A percentile compares a stretch with the other conserved stretches of the same genome.
These are phyloP conservation scores for Dicrurus megarhynchus DNA, from an alignment of 2,113 vertebrate species.

Conservation along the genomic window DNA sequence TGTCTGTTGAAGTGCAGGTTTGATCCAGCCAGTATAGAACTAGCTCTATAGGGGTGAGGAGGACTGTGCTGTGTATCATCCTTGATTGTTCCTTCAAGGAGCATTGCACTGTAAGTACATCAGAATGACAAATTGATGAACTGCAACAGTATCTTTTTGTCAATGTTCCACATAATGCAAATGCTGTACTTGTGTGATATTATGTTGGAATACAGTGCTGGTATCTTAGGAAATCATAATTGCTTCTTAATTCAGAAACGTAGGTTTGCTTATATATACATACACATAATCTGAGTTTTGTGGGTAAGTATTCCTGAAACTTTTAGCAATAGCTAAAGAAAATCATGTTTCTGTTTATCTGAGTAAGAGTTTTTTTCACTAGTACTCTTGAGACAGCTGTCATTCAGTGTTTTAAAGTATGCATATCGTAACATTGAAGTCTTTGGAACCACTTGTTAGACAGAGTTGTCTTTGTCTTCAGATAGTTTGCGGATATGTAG, in stretches of 20 bases:
- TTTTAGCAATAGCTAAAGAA: slow-evolving; percentile 76
- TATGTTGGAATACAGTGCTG: slow-evolving; percentile 85
- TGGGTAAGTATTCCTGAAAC: slow-evolving; percentile 83
- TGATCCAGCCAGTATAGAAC: slow-evolving; percentile 89
- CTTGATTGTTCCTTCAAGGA: slow-evolving; percentile 93
- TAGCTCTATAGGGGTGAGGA: slow-evolving; percentile 91
- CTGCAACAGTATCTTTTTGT: slow-evolving; percentile 85
- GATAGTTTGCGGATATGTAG: slow-evolving; percentile 62
- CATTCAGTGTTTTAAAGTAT: slow-evolving; percentile 68
- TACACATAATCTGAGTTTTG: slow-evolving; percentile 68
- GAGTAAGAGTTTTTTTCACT: slow-evolving; percentile 65
- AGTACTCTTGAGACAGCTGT: slow-evolving; percentile 67
- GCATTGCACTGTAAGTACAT: slow-evolving; percentile 99
- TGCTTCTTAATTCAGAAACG: slow-evolving; percentile 73
- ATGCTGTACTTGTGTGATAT: slow-evolving; percentile 81
- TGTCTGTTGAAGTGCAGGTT: slow-evolving; percentile 92
- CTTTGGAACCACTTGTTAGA: slow-evolving; percentile 70
- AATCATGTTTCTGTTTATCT: slow-evolving; percentile 63
- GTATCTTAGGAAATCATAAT: slow-evolving; percentile 73
- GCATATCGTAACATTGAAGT: slow-evolving; percentile 69
- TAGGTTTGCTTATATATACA: slow-evolving; percentile 69
- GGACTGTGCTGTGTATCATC: slow-evolving; percentile 91
- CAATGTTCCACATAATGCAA: slow-evolving; percentile 83
- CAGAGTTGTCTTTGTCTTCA: slow-evolving; percentile 67
- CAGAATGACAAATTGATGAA: slow-evolving; percentile 84